phyloP scores from a whole-genome alignment of 1,140 invertebrate genomes.

The Musca vetustissima region DNA sequence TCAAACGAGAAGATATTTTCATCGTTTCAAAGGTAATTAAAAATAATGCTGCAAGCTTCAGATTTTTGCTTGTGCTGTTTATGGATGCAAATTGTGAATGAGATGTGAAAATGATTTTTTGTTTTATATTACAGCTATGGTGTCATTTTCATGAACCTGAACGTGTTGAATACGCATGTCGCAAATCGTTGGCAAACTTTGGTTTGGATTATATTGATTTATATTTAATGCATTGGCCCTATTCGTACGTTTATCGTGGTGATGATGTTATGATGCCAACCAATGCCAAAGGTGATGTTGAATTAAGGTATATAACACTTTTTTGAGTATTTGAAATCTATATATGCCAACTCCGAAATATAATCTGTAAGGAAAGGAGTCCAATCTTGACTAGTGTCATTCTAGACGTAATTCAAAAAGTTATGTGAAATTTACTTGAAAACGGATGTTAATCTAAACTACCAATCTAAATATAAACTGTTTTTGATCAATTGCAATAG shows the following conservation, averaged over 20 bases:
- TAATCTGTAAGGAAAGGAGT: too few species aligned
- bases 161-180: slow-evolving; percentile 61
- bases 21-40: slow-evolving; percentile 71
- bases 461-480: too few species aligned
- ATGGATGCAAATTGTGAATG: too few species aligned
- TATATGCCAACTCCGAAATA: too few species aligned
- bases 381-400: too few species aligned
- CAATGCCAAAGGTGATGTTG: slow-evolving; percentile 65
- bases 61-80: too few species aligned
- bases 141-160: slow-evolving; percentile 68
- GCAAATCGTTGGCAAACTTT: slow-evolving; percentile 66
- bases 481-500: too few species aligned
- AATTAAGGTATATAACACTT: slow-evolving; percentile 38
- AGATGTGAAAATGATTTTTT: too few species aligned
- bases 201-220: slow-evolving; percentile 80
- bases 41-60: neutral
- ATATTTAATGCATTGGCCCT: slow-evolving; percentile 87
- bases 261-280: slow-evolving; percentile 52
- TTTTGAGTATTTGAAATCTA: too few species aligned
- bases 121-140: slow-evolving; percentile 67
- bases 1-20: slow-evolving; percentile 84
- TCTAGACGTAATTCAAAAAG: too few species aligned
- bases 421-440: too few species aligned
- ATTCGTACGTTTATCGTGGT: slow-evolving; percentile 61
- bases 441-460: too few species aligned